These are phyloP conservation scores for Nasonia giraulti DNA, from an alignment of 1,140 invertebrate species.

Conservation along the genomic window DNA sequence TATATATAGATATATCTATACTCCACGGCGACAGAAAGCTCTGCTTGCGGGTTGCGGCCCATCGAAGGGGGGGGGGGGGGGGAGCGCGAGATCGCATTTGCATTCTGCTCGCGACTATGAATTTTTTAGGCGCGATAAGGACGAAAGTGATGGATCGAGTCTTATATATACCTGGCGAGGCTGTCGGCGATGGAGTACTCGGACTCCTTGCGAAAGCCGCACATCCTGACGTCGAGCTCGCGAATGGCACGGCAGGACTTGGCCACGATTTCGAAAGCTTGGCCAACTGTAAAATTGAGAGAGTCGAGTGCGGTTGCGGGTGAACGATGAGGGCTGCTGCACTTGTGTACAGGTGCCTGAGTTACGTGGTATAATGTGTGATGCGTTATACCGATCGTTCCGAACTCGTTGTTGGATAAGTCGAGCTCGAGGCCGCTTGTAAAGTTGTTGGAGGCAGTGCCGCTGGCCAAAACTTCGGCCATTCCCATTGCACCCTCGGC, in stretches of 20 bases:
- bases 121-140: not conserved
- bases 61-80: no score
- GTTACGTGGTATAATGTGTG: no score
- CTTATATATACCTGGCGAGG: constrained; percentile 58
- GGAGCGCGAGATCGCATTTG: not conserved
- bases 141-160: not conserved
- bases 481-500: constrained; percentile 59
- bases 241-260: constrained; percentile 56
- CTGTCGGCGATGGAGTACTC: constrained; percentile 61
- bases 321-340: constrained; percentile 6
- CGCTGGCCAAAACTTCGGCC: constrained; percentile 59
- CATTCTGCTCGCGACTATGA: not conserved
- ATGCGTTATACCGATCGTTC: constrained; percentile 56
- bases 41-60: not conserved
- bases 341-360: not conserved
- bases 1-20: no score
- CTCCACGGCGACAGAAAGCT: no score
- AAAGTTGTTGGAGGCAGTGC: constrained; percentile 48
- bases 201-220: constrained; percentile 64
- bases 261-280: constrained; percentile 59
- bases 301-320: no score
- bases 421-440: constrained; percentile 56
- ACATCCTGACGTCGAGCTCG: constrained; percentile 66
- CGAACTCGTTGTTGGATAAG: constrained; percentile 66
- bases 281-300: constrained; percentile 63